phyloP scores from a whole-genome alignment of 2,888 invertebrate species.

The Eucera pruinosa region DNA sequence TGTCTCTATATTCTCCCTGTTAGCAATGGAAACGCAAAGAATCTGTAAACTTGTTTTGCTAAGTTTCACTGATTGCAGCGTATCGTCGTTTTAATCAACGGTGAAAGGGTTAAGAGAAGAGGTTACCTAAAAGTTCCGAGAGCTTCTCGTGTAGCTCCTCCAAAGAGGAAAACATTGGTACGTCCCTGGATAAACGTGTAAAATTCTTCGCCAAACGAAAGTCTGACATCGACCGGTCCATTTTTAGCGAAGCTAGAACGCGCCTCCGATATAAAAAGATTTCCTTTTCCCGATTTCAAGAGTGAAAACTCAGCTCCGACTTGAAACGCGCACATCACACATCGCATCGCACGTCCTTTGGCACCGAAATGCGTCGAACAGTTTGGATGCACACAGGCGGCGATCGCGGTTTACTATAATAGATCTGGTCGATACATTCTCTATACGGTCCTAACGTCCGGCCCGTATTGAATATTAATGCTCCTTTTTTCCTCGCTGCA shows the following conservation, averaged over 20 bases:
- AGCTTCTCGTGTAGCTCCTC: slow-evolving; percentile 82
- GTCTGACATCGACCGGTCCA: slow-evolving; percentile 62
- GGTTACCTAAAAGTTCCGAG: slow-evolving; percentile 81
- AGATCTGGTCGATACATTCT: slow-evolving; percentile 41
- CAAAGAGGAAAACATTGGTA: slow-evolving; percentile 80
- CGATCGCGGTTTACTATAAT: slow-evolving; percentile 28
- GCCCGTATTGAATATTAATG: slow-evolving; percentile 29
- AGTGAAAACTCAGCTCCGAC: not conserved
- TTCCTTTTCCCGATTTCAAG: slow-evolving; percentile 8
- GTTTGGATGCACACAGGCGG: slow-evolving; percentile 19
- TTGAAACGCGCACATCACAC: not conserved
- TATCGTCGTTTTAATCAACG: too few relatives aligned
- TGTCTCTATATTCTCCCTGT: too few relatives aligned
- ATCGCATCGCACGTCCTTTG: too few relatives aligned
- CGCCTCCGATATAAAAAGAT: slow-evolving; percentile 1
- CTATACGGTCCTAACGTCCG: slow-evolving; percentile 30
- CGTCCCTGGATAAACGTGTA: slow-evolving; percentile 57
- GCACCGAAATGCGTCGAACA: slow-evolving; percentile 7
- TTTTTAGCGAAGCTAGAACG: slow-evolving; percentile 42
- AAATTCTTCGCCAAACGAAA: slow-evolving; percentile 59
- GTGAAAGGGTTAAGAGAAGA: too few relatives aligned
- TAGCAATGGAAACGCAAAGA: too few relatives aligned
- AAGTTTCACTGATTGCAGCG: too few relatives aligned
- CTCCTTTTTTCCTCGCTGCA: not conserved
- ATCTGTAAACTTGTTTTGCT: too few relatives aligned